Percentiles rank a stretch among this genome's conserved stretches.
These are phyloP conservation scores for Euwallacea similis DNA, from an alignment of 1,140 invertebrate genomes.

Conservation along the genomic window DNA sequence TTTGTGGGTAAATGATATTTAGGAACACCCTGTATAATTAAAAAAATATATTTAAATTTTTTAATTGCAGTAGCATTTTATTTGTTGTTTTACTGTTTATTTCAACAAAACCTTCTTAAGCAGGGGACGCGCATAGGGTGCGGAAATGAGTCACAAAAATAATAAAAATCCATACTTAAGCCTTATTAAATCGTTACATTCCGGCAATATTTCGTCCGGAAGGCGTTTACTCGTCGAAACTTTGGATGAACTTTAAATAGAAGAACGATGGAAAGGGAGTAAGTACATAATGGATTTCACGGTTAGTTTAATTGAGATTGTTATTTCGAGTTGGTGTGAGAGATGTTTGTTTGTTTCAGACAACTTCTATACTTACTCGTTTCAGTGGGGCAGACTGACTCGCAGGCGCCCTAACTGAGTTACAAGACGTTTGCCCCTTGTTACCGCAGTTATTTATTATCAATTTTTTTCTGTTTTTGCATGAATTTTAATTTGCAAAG, in stretches of 20 bases:
- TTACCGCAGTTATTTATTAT: neutral
- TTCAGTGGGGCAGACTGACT: no score
- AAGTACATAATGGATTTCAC: neutral
- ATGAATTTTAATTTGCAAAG: no score
- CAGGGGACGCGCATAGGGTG: no score
- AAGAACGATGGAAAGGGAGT: neutral
- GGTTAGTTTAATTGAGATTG: slow-evolving; percentile 4
- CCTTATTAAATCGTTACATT: neutral
- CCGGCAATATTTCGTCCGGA: neutral
- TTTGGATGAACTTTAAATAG: slow-evolving; percentile 10
- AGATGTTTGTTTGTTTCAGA: no score
- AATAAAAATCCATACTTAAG: neutral
- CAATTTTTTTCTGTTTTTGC: neutral
- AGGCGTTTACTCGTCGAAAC: neutral
- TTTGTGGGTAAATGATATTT: no score
- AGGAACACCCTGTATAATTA: no score
- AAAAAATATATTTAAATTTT: no score
- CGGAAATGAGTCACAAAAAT: no score
- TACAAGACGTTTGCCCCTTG: neutral
- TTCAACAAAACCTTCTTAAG: no score
- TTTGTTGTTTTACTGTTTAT: no score
- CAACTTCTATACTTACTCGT: neutral
- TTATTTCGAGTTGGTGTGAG: neutral
- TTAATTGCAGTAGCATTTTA: no score
- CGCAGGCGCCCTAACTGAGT: neutral